phyloP scores from a whole-genome alignment of 2,888 invertebrate species.

The Barypeithes pellucidus region DNA sequence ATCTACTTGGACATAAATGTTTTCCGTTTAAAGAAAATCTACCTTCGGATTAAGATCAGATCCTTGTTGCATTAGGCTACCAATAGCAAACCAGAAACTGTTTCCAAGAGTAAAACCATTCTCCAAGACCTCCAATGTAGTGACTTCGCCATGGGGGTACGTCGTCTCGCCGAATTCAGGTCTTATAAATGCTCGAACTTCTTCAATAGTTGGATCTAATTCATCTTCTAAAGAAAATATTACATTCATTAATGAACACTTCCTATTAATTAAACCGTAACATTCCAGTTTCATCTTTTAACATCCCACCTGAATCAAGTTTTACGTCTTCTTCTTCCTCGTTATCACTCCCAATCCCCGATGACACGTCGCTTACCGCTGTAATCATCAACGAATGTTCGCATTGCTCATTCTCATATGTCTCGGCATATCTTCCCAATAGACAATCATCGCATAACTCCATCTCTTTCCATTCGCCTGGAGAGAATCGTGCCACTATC shows the following conservation, averaged over 20 bases:
- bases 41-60: conserved; percentile 95
- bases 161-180: not conserved
- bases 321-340: conserved; percentile 51
- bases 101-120: conserved; percentile 91
- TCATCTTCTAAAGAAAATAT: conserved; percentile 23
- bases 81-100: conserved; percentile 97
- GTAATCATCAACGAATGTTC: conserved; percentile 51
- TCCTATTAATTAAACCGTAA: too few relatives aligned
- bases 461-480: conserved; percentile 84
- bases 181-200: conserved; percentile 14
- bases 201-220: conserved; percentile 1
- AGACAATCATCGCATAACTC: conserved; percentile 75
- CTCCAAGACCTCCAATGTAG: conserved; percentile 71
- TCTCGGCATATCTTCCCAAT: conserved; percentile 60
- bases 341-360: conserved; percentile 63
- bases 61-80: conserved; percentile 95
- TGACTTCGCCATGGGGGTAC: conserved; percentile 56
- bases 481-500: conserved; percentile 89
- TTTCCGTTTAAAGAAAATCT: conserved; percentile 53
- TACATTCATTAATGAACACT: not conserved
- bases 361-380: conserved; percentile 56
- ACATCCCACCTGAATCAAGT: conserved; percentile 5
- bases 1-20: not conserved
- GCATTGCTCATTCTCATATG: conserved; percentile 63
- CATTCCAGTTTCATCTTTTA: not conserved